Percentiles rank a stretch among this genome's conserved stretches.
phyloP scores from a whole-genome alignment of 2,113 vertebrate species.

The crab-eating macaque (Macaca fascicularis) region T2T-MFA8v1.1 NC_088388.1:125406501-125407000 shows the following conservation, averaged over 20 bases:
- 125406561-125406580: constrained; percentile 80
- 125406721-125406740: constrained; percentile 59
- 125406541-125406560: constrained; percentile 79
- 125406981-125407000: neutral
- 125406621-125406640: constrained; percentile 54
- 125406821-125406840: constrained; percentile 62
- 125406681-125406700: constrained; percentile 45
- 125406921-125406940: constrained; percentile 70
- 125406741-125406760: constrained; percentile 60
- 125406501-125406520: constrained; percentile 88
- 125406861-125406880: constrained; percentile 83
- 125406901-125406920: constrained; percentile 79
- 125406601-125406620: constrained; percentile 63
- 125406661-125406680: neutral
- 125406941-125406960: constrained; percentile 53
- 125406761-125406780: constrained; percentile 60
- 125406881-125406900: constrained; percentile 73
- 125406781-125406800: constrained; percentile 75
- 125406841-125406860: constrained; percentile 74
- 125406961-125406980: neutral
- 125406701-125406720: constrained; percentile 53
- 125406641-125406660: neutral
- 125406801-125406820: constrained; percentile 77
- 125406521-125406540: constrained; percentile 82
- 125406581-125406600: neutral